Conservation (phyloP, 2,888 invertebrate genomes). For the Chaetoderma sp. region DNA sequence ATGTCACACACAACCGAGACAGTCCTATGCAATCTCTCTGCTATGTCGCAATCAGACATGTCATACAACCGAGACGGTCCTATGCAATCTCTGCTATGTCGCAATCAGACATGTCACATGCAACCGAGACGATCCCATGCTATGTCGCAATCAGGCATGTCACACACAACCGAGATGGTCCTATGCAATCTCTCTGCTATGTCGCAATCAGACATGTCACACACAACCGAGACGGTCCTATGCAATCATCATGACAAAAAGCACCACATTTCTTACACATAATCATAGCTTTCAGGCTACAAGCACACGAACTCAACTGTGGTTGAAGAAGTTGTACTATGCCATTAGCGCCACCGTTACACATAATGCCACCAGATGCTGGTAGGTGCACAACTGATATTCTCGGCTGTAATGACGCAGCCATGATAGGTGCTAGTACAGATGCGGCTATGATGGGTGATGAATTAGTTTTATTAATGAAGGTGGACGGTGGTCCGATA, state of each 20-base stretch:
- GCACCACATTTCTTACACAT: constrained; percentile 96
- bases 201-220: constrained; percentile 84
- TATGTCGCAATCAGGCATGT: too few relatives aligned
- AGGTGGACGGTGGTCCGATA: constrained; percentile 14
- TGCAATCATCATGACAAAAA: constrained; percentile 97
- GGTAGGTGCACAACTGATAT: neutral
- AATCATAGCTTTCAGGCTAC: constrained; percentile 94
- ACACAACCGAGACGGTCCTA: constrained; percentile 91
- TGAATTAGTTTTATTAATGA: constrained; percentile 2
- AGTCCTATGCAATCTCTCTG: too few relatives aligned
- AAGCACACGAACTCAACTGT: constrained; percentile 86
- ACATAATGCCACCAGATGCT: neutral
- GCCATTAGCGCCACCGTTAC: constrained; percentile 8
- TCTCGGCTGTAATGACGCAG: constrained; percentile 3
- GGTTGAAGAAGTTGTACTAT: constrained; percentile 58
- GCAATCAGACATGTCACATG: too few relatives aligned
- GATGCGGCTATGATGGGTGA: constrained; percentile 2
- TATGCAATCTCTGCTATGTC: too few relatives aligned
- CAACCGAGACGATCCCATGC: too few relatives aligned
- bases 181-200: constrained; percentile 22
- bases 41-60: too few relatives aligned
- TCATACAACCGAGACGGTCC: too few relatives aligned
- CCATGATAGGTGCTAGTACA: constrained; percentile 4
- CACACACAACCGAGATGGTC: too few relatives aligned
- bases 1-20: too few relatives aligned